A percentile compares a stretch with the other conserved stretches of the same genome.
phyloP scores from a whole-genome alignment of 2,113 vertebrate species.

The Sinocyclocheilus maitianheensis region DNA sequence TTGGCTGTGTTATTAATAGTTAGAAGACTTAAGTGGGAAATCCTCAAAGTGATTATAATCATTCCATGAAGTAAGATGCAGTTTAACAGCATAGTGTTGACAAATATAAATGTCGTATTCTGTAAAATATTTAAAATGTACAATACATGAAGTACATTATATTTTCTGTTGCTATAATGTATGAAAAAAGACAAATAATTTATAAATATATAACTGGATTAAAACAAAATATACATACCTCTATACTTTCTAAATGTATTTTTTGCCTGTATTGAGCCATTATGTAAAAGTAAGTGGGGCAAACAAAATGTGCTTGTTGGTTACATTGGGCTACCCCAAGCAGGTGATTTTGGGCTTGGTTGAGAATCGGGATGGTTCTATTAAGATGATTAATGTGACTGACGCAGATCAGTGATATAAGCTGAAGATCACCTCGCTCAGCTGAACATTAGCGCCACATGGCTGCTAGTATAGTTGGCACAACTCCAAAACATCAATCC shows the following conservation, averaged over 20 bases:
- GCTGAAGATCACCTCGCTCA: conserved; percentile 65
- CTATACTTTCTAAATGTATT: not conserved
- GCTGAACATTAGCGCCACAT: conserved; percentile 65
- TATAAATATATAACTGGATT: not conserved
- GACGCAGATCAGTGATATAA: conserved; percentile 71
- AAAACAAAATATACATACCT: not conserved
- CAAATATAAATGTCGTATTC: not conserved
- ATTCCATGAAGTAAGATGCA: not conserved
- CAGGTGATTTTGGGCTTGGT: conserved; percentile 63
- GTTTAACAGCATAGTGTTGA: not conserved
- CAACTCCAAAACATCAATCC: conserved; percentile 36
- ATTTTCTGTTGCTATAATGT: not conserved
- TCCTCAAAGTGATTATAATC: not conserved
- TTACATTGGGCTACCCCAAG: not conserved
- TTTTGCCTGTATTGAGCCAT: too few species aligned
- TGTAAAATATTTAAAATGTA: not conserved
- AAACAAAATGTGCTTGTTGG: too few species aligned
- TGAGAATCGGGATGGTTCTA: conserved; percentile 58
- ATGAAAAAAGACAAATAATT: not conserved
- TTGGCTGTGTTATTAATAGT: conserved; percentile 13
- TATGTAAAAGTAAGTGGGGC: too few species aligned
- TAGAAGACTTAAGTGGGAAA: not conserved
- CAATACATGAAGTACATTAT: not conserved
- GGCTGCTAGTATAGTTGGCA: conserved; percentile 47
- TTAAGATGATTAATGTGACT: conserved; percentile 74